Evolutionary conservation across 2,113 vertebrate genomes (phyloP), one percentile per base, ranked within the genome.

Genomic region (Tachycineta bicolor): DNA sequence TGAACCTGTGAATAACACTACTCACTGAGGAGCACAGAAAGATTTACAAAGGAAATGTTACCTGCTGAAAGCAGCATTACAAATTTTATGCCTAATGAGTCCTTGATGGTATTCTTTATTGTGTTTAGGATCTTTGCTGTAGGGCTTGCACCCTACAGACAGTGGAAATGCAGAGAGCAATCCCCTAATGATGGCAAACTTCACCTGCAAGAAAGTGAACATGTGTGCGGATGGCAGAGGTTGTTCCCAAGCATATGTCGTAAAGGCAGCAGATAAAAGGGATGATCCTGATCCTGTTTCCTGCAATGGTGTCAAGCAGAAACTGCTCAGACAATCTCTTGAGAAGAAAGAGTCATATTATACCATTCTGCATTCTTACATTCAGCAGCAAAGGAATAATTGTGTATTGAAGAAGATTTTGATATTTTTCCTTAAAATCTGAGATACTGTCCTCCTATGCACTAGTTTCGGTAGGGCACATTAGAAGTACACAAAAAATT

Each of bases 1-100:
- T 84, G 49, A 90, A 97, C 75, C 44, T 90, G 74, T 93, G 87
- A 74, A 79, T 34, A 90, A 37, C 75, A 74, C 85, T 86, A 12
- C 85, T 91, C 53, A 37, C 59, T 59, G 52, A 60, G 69, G n/a
- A 80, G 58, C 87, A 77, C 41, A 80, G 37, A 58, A 39, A 50
- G 11, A 53, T 21, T 56, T 37, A 14, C 14, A 80, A 63, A 69
- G 22, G 21, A 69, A 81, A 75, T 63, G 13, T 53, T 50, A 29
- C 12, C 56, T 58, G 28, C n/a, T 23, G 2, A 69, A 91, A 84
- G 26, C 14, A 50, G 9, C 12, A 28, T 55, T 71, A 31, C 2
- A 25, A 62, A 10, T 65, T 50, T 70, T 70, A 71, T 44, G 25
- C 23, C 46, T 39, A n/a, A 17, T 23, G 7, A 67, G 28, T 6